Evolutionary conservation across 2,797 vertebrate species (phyloP).

Genomic region (Sternotherus odoratus): DNA sequence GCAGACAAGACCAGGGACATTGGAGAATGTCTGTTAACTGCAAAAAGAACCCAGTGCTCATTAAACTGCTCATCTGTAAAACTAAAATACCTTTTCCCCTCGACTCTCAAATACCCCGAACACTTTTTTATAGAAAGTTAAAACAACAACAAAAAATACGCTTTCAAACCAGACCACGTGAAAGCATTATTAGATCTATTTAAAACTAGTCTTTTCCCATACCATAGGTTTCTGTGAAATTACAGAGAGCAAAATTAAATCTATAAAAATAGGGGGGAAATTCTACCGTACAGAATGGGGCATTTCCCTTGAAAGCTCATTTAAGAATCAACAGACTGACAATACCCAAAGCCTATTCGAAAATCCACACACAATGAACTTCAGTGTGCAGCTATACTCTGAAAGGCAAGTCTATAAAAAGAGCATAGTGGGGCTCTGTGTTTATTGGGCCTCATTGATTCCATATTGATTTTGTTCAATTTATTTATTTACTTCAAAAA

Average conservation of each 20-base stretch:
- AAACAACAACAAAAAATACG: constrained; percentile 53
- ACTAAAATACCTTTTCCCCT: constrained; percentile 17
- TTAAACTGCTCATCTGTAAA: constrained; percentile 33
- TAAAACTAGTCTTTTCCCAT: neutral
- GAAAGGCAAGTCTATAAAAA: neutral
- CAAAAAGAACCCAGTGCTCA: constrained; percentile 23
- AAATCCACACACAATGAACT: neutral
- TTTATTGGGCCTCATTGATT: neutral
- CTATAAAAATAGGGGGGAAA: neutral
- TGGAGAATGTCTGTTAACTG: neutral
- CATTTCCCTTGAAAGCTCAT: neutral
- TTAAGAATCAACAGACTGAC: constrained; percentile 17
- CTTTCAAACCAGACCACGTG: constrained; percentile 45
- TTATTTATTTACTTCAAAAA: neutral
- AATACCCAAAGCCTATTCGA: neutral
- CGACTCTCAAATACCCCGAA: constrained; percentile 46
- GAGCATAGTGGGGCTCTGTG: neutral
- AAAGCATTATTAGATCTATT: neutral
- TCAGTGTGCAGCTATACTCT: neutral
- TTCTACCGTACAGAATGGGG: constrained; percentile 13
- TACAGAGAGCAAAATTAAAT: constrained; percentile 38
- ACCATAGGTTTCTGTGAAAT: constrained; percentile 31
- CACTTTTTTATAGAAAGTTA: constrained; percentile 57
- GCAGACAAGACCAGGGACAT: constrained; percentile 15
- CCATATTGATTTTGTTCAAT: neutral